A percentile compares a stretch with the other conserved stretches of the same genome.
Evolutionary conservation across 2,888 invertebrate genomes (phyloP).

Genomic region (Reticulitermes lucifugus): DNA sequence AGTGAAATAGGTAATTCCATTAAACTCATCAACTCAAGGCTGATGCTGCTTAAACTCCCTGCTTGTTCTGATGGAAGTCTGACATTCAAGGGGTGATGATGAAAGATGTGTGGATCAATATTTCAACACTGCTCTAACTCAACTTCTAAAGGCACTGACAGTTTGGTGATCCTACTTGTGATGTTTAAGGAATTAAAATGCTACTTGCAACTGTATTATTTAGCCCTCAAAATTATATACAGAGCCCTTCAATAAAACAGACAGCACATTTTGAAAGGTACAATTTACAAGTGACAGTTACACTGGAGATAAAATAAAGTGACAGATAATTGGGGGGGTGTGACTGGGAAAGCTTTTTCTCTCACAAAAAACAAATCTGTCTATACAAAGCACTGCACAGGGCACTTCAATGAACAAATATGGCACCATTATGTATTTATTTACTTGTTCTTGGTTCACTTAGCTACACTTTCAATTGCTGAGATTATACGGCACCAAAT

Average conservation of each 20-base stretch:
- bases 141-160: too few relatives aligned
- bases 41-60: too few relatives aligned
- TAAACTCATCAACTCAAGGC: too few relatives aligned
- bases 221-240: neutral
- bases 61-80: too few relatives aligned
- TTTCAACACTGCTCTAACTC: too few relatives aligned
- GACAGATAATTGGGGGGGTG: neutral
- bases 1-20: too few relatives aligned
- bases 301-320: neutral
- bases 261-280: neutral
- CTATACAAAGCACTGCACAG: neutral
- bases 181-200: neutral
- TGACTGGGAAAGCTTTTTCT: neutral
- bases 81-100: too few relatives aligned
- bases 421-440: conserved; percentile 2
- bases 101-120: too few relatives aligned
- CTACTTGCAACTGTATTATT: neutral
- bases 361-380: neutral
- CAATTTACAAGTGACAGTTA: neutral
- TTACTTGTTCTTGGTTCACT: too few relatives aligned
- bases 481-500: too few relatives aligned
- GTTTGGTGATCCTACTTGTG: too few relatives aligned
- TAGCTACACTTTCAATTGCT: too few relatives aligned
- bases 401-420: neutral
- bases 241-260: neutral